Evolutionary conservation across 2,113 vertebrate species (phyloP), one percentile per base, ranked within the genome.

Genomic region (Cinclus cinclus): DNA sequence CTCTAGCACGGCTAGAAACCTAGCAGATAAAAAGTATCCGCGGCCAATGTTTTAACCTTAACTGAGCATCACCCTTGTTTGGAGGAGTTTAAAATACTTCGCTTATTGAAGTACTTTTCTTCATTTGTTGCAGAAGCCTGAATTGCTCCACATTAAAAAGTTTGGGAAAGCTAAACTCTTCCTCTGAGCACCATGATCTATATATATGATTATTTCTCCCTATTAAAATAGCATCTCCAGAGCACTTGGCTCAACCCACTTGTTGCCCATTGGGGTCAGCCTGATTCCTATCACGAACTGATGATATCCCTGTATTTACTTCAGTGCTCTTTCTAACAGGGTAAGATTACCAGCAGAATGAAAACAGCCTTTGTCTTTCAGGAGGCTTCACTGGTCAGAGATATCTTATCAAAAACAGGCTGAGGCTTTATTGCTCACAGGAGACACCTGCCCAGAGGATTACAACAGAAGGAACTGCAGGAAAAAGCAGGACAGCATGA

Each of bases 41-140:
- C 65, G 60, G 47, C 1, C 56, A 89, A 15, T 30, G 7, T 60
- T 93, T 58, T 52, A 84, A 33, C 69, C 63, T 78, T 80, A 83
- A 89, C 27, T 37, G 27, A 0, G 0, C 30, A 78, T 15, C 10
- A 4, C 1, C 10, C 15, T 68, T 28, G 10, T 44, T 56, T 85
- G 6, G 2, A 52, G 19, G 31, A 65, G 37, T 35, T 87, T 33
- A 64, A 70, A 56, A 65, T 21, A 35, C 27, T 37, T 53, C 6
- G 27, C 7, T 49, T 68, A 20, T 10, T 39, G 4, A 80, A 80
- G 69, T 13, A 41, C 2, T 23, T 18, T 23, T 18, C 35, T 70
- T 60, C 7, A 25, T 60, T 92, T 88, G 18, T 77, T 83, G 74
- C 52, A 55, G 25, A 64, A 80, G 24, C 9, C n/a, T 39, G 28